Evolutionary conservation across 2,888 invertebrate species (phyloP).

Genomic region (Ochlodes sylvanus): DNA sequence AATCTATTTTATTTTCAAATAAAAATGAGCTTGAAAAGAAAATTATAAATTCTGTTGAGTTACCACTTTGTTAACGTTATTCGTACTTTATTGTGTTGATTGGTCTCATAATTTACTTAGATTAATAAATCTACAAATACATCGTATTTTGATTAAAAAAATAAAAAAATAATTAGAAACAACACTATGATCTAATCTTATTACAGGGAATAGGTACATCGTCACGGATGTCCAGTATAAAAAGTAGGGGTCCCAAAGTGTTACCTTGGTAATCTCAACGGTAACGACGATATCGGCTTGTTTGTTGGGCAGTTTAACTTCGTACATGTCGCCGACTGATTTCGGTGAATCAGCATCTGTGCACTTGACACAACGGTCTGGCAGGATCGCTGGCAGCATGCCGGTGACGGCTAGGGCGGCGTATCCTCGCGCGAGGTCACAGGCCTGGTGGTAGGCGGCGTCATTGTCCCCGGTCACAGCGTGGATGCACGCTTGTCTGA

Average conservation of each 20-base stretch:
- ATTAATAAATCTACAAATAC: no score
- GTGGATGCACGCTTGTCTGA: conserved; percentile 90
- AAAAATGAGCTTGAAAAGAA: no score
- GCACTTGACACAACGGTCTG: conserved; percentile 87
- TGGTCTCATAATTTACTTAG: no score
- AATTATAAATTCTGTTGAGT: no score
- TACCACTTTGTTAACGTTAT: no score
- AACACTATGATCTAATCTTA: neutral
- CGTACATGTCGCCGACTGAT: conserved; percentile 86
- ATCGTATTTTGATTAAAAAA: neutral
- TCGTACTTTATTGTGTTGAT: no score
- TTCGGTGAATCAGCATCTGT: conserved; percentile 70
- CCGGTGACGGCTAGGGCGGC: conserved; percentile 85
- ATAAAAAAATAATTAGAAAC: neutral
- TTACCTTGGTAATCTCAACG: conserved; percentile 86
- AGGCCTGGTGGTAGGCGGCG: conserved; percentile 84
- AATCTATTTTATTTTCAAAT: no score
- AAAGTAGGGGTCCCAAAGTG: neutral
- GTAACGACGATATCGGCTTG: conserved; percentile 93
- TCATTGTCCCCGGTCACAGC: conserved; percentile 72
- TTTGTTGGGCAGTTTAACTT: conserved; percentile 87
- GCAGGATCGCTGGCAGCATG: conserved; percentile 86
- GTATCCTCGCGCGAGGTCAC: conserved; percentile 89
- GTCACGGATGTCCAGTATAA: neutral
- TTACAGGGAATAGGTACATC: neutral